Evolutionary conservation across 2,797 vertebrate genomes (phyloP), one percentile per base, ranked within the genome.

Genomic region (Enteromius viviparus): DNA sequence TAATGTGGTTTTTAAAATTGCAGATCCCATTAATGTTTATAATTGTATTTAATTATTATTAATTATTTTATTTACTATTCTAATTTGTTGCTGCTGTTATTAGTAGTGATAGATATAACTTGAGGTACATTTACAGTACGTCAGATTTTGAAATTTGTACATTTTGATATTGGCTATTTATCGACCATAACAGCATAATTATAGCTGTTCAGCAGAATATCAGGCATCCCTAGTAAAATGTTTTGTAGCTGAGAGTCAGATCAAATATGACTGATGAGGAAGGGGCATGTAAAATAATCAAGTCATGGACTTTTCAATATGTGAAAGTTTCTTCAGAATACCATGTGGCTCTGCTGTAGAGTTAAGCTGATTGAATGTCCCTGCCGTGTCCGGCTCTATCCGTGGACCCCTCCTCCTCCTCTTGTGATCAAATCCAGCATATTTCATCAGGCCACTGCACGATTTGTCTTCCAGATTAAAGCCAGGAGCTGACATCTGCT

Each of bases 401-500:
- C 0, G 19, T 37, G 37, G n/a, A 51, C 37, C 14, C 42, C 62
- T 40, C 45, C 40, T 47, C 37, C 55, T 60, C 23, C 53, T 45
- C 23, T 53, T 17, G 23, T 47, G 37, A 42, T 55, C 71, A 72
- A 65, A 84, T 81, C 66, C 47, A 60, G 49, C 69, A 37, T 84
- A 42, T 76, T 79, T 69, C 62, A 49, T 60, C 47, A 60, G 21
- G 51, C 37, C n/a, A 21, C 23, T 14, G 76, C 23, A 29, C 6
- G 7, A 78, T 78, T 80, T 78, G 76, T 71, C 69, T 23, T 66
- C 23, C 45, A 76, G 71, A 81, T 87, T 83, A 85, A 84, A 87
- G 77, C 45, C 64, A 75, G 55, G 17, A 74, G 45, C 76, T 82
- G 84, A 84, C 76, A 78, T 84, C 62, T 86, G 80, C 68, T 53